Percentiles rank a stretch among this genome's conserved stretches.
These are phyloP conservation scores for Dendrophyllia cribrosa DNA, from an alignment of 64 coral and sea anemone genomes.

Conservation along the genomic window DNA sequence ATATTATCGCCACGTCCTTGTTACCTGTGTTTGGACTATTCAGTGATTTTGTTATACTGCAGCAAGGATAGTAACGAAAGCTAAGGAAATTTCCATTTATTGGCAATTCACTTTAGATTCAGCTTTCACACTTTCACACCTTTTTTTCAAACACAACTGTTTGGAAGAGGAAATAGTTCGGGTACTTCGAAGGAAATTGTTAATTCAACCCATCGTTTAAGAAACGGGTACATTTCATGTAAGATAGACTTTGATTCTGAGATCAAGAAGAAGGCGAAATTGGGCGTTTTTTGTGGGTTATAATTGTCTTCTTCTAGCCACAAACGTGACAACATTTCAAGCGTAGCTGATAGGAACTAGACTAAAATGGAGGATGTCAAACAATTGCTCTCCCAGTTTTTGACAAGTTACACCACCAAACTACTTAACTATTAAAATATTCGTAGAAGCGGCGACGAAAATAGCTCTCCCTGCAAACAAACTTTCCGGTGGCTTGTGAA, in stretches of 20 bases:
- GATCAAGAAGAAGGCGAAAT: background rate
- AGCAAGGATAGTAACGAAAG: background rate
- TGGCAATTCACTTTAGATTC: background rate
- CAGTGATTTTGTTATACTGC: conserved; percentile 1
- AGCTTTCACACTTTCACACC: background rate
- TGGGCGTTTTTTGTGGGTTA: conserved; percentile 27
- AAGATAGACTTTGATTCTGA: background rate
- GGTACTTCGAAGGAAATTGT: conserved; percentile 20
- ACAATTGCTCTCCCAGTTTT: conserved; percentile 2
- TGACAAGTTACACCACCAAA: conserved; percentile 28
- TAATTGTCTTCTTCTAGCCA: conserved; percentile 2
- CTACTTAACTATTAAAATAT: conserved; percentile 65
- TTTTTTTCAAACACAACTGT: conserved; percentile 34
- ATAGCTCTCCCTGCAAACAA: conserved; percentile 57
- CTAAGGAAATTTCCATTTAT: background rate
- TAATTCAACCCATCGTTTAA: background rate
- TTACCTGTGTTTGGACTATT: background rate
- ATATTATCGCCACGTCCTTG: background rate
- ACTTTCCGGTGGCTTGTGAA: conserved; percentile 55
- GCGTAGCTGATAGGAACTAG: background rate
- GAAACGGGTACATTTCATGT: background rate
- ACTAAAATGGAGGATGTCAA: conserved; percentile 34
- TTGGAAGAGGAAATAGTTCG: conserved; percentile 27
- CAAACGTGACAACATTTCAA: conserved; percentile 45
- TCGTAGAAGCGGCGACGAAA: conserved; percentile 34